These are phyloP conservation scores for Mormyrus lacerda DNA, from an alignment of 2,113 vertebrate species.

Conservation along the genomic window DNA sequence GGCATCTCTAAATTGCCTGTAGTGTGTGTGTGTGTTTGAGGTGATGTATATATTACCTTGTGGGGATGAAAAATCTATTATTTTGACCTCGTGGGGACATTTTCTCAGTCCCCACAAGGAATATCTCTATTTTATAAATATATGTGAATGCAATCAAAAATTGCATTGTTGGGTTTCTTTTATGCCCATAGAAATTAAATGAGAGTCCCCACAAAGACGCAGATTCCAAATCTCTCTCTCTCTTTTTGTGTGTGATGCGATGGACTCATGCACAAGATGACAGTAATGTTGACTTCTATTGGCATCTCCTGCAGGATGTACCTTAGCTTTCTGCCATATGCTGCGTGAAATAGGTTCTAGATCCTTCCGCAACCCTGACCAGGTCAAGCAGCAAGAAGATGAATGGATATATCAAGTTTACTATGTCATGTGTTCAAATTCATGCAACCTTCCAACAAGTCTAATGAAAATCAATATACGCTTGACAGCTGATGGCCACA, in stretches of 20 bases:
- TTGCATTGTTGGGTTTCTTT: neutral
- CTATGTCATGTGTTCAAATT: neutral
- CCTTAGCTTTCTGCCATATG: neutral
- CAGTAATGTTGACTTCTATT: neutral
- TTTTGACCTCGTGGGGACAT: too few relatives aligned
- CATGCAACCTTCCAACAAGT: neutral
- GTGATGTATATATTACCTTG: neutral
- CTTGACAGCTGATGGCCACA: neutral
- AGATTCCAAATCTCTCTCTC: neutral
- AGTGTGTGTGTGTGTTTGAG: too few relatives aligned
- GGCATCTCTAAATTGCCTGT: neutral
- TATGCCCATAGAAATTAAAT: neutral
- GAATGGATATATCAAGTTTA: neutral
- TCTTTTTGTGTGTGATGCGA: neutral
- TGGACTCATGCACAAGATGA: neutral
- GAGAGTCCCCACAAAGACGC: neutral
- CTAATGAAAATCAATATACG: neutral
- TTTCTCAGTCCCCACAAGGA: neutral
- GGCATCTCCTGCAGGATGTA: neutral
- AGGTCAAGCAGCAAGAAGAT: neutral
- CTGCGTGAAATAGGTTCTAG: neutral
- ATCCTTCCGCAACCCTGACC: neutral
- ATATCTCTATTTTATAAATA: neutral
- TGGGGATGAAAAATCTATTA: neutral
- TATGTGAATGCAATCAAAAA: neutral